Conservation (phyloP, 2,113 vertebrate species). For the Saguinus midas region DNA sequence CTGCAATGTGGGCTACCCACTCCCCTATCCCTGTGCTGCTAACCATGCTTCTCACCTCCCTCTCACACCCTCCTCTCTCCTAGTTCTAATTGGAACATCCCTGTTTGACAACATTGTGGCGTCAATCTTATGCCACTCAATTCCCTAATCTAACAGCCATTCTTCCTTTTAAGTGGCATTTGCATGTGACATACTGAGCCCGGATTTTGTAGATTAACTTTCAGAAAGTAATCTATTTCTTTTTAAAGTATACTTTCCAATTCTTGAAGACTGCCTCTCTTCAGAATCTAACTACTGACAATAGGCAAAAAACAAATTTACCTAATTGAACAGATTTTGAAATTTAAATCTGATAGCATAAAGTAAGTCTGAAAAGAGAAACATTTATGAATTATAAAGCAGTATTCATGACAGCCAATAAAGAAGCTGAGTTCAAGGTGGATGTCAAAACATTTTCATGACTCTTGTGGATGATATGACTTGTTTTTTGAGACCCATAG, state of each 20-base stretch:
- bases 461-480: background rate
- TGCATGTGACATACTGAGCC: background rate
- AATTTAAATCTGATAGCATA: background rate
- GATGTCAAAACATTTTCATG: background rate
- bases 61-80: background rate
- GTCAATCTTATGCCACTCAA: background rate
- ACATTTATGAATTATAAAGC: background rate
- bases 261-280: background rate
- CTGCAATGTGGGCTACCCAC: accelerated
- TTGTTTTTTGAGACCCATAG: background rate
- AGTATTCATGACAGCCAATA: background rate
- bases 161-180: background rate
- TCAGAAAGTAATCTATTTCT: background rate
- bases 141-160: background rate
- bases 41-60: background rate
- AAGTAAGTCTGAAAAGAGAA: background rate
- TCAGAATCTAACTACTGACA: background rate
- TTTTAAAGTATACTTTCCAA: constrained; percentile 1
- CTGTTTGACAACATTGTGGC: background rate
- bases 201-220: background rate
- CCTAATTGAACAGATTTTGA: background rate
- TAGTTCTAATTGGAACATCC: background rate
- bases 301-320: background rate
- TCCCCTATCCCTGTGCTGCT: too few species aligned
- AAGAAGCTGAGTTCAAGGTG: background rate